Evolutionary conservation across 2,888 invertebrate genomes (phyloP), one percentile per base, ranked within the genome.

Genomic region (Odontomyia ornata): DNA sequence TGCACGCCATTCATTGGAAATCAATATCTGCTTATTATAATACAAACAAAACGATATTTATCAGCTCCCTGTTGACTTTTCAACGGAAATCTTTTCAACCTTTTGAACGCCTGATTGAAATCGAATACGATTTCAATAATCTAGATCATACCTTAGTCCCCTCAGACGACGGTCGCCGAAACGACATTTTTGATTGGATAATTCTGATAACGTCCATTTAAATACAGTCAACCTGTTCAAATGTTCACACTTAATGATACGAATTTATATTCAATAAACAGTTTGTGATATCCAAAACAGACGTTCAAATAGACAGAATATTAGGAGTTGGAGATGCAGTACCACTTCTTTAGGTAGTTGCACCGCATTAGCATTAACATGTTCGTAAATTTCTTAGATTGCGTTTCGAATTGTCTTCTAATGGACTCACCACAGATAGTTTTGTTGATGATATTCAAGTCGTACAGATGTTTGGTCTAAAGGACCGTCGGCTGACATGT

Each of bases 401-500:
- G 18, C 18, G n/a, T 52, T 52, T 18, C 15, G 18, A 52, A 52
- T 52, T 52, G 52, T 9, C 52, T 52, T 52, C 18, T 52, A 52
- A 52, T 52, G 15, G 18, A 52, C 18, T 52, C 52, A 52, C 36
- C 36, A 36, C 36, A 36, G 5, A 36, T 36, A 36, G 36, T 36
- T 36, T 36, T 36, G 36, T 9, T 36, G 36, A 36, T 36, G 36
- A 9, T 36, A 9, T 36, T 36, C 36, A 36, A 36, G 36, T 9
- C 13, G 52, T 15, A 52, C 43, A 15, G 15, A 9, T 52, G 52
- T n/a, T n/a, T 52, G 36, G 36, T 52, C 52, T n/a, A 15, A n/a
- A n/a, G 18, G 62, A 15, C 13, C 1, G 62, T 62, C 27, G n/a
- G 62, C 62, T 62, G 27, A 62, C 62, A 62, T 27, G 25, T 62